Conservation (phyloP, 2,113 vertebrate species). For the Semicossyphus pulcher region DNA sequence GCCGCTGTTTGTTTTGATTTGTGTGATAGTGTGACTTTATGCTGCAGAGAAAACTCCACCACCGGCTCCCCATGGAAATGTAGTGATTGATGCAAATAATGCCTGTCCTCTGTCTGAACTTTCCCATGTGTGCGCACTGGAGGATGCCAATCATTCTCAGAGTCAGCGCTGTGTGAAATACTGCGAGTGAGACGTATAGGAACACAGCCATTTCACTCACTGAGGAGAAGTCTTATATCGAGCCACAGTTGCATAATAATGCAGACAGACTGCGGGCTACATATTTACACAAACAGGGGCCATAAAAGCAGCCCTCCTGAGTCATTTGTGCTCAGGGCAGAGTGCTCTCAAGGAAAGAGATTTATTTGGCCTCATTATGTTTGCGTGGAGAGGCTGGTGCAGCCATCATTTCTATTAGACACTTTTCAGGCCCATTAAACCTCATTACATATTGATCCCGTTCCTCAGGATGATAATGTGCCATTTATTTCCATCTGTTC, state of each 20-base stretch:
- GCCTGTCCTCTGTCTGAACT: slow-evolving; percentile 67
- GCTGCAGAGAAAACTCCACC: slow-evolving; percentile 16
- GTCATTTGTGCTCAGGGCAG: slow-evolving; percentile 69
- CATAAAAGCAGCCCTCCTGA: slow-evolving; percentile 67
- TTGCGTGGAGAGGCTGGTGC: slow-evolving; percentile 61
- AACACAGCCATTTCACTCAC: slow-evolving; percentile 53
- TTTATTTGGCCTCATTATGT: slow-evolving; percentile 75
- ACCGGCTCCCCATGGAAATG: slow-evolving; percentile 39
- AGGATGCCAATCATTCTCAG: slow-evolving; percentile 59
- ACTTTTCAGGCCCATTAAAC: slow-evolving; percentile 80
- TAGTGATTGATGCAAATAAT: slow-evolving; percentile 55
- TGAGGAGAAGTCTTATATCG: slow-evolving; percentile 54
- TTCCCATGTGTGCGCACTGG: slow-evolving; percentile 34
- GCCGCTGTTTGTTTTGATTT: slow-evolving; percentile 24
- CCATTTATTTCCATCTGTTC: slow-evolving; percentile 67
- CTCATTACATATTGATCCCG: slow-evolving; percentile 79
- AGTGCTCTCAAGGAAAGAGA: slow-evolving; percentile 71
- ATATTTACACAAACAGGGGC: slow-evolving; percentile 77
- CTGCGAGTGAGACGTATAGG: slow-evolving; percentile 39
- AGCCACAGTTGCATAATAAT: slow-evolving; percentile 64
- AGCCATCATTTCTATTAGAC: slow-evolving; percentile 75
- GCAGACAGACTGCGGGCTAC: slow-evolving; percentile 69
- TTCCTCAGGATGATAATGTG: slow-evolving; percentile 64
- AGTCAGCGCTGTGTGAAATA: slow-evolving; percentile 33
- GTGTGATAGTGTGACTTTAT: slow-evolving; percentile 18